Percentiles rank a stretch among this genome's conserved stretches.
Evolutionary conservation across 2,888 invertebrate species (phyloP).

Genomic region (Trachelus troglodyta): DNA sequence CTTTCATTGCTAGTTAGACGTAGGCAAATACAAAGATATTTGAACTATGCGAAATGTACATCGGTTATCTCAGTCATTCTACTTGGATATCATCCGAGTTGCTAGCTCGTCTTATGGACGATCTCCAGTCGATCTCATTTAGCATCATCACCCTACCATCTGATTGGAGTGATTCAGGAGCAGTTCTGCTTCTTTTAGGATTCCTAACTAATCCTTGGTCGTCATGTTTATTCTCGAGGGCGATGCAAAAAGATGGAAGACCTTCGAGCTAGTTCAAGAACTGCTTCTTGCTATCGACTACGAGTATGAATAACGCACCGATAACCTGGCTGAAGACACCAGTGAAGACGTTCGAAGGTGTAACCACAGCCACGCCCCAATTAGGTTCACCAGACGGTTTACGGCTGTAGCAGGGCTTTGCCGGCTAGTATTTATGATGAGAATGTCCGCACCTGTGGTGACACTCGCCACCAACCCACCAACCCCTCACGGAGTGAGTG

Average conservation of each 20-base stretch:
- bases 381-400: slow-evolving; percentile 58
- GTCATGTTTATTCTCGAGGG: not conserved
- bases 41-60: not conserved
- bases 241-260: not conserved
- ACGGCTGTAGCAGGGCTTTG: slow-evolving; percentile 41
- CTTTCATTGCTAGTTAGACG: not conserved
- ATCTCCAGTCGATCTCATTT: not conserved
- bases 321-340: not conserved
- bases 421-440: slow-evolving; percentile 60
- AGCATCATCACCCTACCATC: not conserved
- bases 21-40: not conserved
- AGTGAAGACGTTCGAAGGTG: slow-evolving; percentile 42
- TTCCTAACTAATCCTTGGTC: not conserved
- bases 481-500: slow-evolving; percentile 40
- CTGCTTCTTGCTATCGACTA: not conserved
- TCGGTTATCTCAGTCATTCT: not conserved
- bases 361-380: slow-evolving; percentile 61
- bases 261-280: not conserved
- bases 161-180: not conserved
- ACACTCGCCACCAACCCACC: slow-evolving; percentile 54
- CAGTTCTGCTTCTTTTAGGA: not conserved
- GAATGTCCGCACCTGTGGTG: slow-evolving; percentile 64
- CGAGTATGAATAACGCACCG: slow-evolving; percentile 1
- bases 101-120: not conserved
- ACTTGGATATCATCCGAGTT: not conserved